Base-by-base conservation (phyloP, 2,888 invertebrate species). In the Apotomis turbidana region DNA sequence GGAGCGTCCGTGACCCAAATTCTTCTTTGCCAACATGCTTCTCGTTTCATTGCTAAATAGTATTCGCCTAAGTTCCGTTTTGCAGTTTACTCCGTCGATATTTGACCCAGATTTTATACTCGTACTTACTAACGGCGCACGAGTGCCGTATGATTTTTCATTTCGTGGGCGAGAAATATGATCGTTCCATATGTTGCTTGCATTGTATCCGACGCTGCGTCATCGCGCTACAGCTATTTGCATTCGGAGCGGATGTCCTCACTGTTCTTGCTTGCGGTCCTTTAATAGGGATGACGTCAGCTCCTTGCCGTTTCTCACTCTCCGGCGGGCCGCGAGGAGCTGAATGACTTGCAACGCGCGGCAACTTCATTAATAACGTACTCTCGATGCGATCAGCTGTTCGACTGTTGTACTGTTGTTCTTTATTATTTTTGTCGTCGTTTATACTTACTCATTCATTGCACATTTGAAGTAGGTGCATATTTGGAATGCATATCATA, bases 1-100 rank as follows among this genome's bases (percentile, higher is more conserved):
- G 85, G 80, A 84, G 84, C 85, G 87, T 88, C 87, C 90, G 79
- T 90, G 89, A 90, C 90, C 89, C 85, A 88, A 89, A 90, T 90
- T 87, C 87, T 87, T 87, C 79, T 86, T 84, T 72, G 49, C 85
- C 86, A 89, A 87, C 85, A 84, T 83, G 83, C 83, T 82, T 86
- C 86, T 86, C 82, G 80, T 86, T 87, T 87, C 84, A 85, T 87
- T 85, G 87, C 81, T 81, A 82, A 83, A 83, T 80, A 71, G 78
- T 81, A 79, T 80, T 80, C 67, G 78, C 81, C 81, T 81, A 80
- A 78, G 78, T 82, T 83, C 75, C 74, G 77, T 79, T 80, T 83
- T 81, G 81, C 78, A 78, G 79, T 80, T 81, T 77, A 44, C 66
- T 57, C n/a, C 44, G 55, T 12, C 55, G 44, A 66, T 64, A 44